Evolutionary conservation across 2,888 invertebrate species (phyloP), one percentile per base, ranked within the genome.

Genomic region (Quadriops clusia): DNA sequence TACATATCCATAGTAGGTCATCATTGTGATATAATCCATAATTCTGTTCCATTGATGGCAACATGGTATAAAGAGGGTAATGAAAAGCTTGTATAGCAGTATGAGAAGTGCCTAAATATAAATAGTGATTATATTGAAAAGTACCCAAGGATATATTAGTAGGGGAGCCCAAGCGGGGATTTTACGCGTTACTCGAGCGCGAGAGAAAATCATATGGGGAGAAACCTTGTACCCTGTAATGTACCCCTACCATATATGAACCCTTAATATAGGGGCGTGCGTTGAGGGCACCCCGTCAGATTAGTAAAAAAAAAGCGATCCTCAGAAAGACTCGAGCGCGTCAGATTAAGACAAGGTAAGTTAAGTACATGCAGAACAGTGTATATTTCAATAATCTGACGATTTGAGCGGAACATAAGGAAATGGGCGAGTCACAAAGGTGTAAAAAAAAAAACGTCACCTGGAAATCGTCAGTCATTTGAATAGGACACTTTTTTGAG

Each of bases 371-470:
- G 10, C 29, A 9, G 6, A 34, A 29, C 28, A 35, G 22, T 28
- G 18, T 28, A 23, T 11, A 27, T 32, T 35, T 22, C 20, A 22
- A 7, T 34, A 31, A 37, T 37, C n/a, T n/a, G n/a, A n/a, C n/a
- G n/a, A n/a, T n/a, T n/a, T n/a, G n/a, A n/a, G n/a, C n/a, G 28
- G 36, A 28, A 38, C 21, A 17, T 30, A 30, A 37, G 25, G 25
- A 20, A 37, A 13, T 21, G 17, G 32, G 31, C 30, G 28, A 20
- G 34, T 25, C 8, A 34, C 37, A 38, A 32, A 29, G 15, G 31
- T 38, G 34, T 15, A 34, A 32, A 38, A 37, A 37, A n/a, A 38
- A 38, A n/a, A n/a, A n/a, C n/a, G 22, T 22, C 22, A 22, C 11
- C 22, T 22, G 10, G 22, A 22, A 10, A 10, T 22, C 11, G 29